Evolutionary conservation across 1,140 invertebrate species (phyloP), one percentile per base, ranked within the genome.

Genomic region (Megalopta genalis): DNA sequence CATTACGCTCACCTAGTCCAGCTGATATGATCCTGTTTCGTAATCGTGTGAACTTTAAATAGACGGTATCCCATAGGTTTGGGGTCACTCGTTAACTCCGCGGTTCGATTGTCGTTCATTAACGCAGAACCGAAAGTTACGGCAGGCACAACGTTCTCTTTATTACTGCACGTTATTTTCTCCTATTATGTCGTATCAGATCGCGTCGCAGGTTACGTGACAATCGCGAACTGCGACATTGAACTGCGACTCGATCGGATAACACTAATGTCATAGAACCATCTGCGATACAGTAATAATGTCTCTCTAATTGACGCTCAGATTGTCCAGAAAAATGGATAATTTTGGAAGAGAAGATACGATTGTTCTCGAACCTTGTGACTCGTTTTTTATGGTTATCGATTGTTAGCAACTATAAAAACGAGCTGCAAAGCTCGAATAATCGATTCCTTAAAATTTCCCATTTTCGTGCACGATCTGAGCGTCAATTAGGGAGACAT

Each of bases 41-140:
- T 32, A 74, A 32, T 73, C n/a, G 32, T 42, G n/a, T n/a, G 46
- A 57, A 76, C 59, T 49, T 57, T 68, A 76, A 69, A 76, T 76
- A 67, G 66, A 76, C 52, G 23, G 32, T 63, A 37, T 23, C 12
- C n/a, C 12, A 27, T n/a, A 32, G 37, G 25, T 63, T 63, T 63
- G 25, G 60, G 60, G 25, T 63, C 60, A 66, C 39, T 23, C 64
- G 39, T 18, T 42, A 18, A 10, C 23, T 7, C 42, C 8, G 8
- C 21, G 3, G 37, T 21, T 46, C 37, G 39, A 14, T 63, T 25
- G 27, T 37, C 37, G 7, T 63, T 63, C 27, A 7, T 63, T 37
- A 63, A 63, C 60, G 60, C 16, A 5, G 18, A 18, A 63, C 14
- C n/a, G 54, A 57, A 57, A n/a, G 54, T n/a, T n/a, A 21, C 9